Evolutionary conservation across 2,797 vertebrate genomes (phyloP), one percentile per base, ranked within the genome.

Genomic region (Paratrypauchen microcephalus): DNA sequence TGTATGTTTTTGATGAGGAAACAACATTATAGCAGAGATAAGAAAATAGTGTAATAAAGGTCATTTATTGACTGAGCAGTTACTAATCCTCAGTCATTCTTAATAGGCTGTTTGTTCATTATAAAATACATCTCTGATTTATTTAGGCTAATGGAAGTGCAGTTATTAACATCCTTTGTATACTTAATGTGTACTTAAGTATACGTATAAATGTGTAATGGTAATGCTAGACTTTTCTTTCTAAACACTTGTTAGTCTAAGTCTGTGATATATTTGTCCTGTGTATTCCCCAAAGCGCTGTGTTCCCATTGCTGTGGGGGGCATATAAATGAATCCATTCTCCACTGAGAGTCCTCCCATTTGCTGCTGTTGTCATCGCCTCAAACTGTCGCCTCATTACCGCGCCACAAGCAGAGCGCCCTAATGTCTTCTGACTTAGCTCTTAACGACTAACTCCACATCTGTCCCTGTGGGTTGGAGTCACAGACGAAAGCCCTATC

Each of bases 371-470:
- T 87, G 87, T 89, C 85, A 76, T 82, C 55, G 58, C 79, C 83
- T 90, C 79, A 89, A 90, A 91, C 83, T 88, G 86, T 87, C 41
- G 75, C 87, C 88, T 87, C 84, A 88, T 91, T 92, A 90, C 76
- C 68, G 86, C 88, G 70, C 89, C 80, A 83, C 88, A 86, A 87
- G 86, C 81, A 77, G 84, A 88, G 82, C 70, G 85, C 77, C 85
- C 86, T 90, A 91, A 90, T 90, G 86, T 89, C 85, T 92, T 88
- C 74, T 89, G 85, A 90, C 89, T 88, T 82, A 86, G 84, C 83
- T 67, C 78, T 36, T 91, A 91, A 89, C 89, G 88, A 88, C 89
- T 88, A 85, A 87, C 86, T 90, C 86, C 73, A 72, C 83, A 85
- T 87, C 88, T 88, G 83, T 81, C 85, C 82, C 85, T 71, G 80